phyloP scores from a whole-genome alignment of 2,113 vertebrate genomes.

The Vicugna pacos region DNA sequence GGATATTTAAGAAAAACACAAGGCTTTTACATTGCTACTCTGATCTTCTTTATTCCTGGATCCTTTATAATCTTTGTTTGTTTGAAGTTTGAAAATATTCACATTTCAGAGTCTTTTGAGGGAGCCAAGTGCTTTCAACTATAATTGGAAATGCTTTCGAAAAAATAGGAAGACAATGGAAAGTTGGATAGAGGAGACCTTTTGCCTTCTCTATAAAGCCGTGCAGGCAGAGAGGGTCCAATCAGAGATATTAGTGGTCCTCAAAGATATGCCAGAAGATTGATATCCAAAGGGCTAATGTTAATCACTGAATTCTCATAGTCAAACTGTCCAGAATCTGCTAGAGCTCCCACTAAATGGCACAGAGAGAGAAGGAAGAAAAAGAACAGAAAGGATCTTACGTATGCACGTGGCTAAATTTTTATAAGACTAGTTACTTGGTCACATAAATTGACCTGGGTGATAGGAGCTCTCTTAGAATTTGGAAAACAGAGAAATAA shows the following conservation, averaged over 20 bases:
- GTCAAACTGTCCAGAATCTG: neutral
- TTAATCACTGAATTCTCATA: neutral
- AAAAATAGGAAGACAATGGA: neutral
- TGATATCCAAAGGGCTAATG: neutral
- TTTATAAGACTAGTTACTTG: neutral
- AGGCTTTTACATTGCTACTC: conserved; percentile 19
- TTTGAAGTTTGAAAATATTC: too few relatives aligned
- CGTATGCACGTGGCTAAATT: neutral
- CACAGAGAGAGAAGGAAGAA: neutral
- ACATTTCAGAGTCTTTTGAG: neutral
- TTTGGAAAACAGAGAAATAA: neutral
- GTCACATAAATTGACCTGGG: neutral
- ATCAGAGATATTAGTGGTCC: neutral
- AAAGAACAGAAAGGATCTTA: neutral
- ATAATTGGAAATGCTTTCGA: neutral
- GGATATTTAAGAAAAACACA: conserved; percentile 36
- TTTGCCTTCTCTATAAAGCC: neutral
- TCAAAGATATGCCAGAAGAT: neutral
- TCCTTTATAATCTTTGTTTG: neutral
- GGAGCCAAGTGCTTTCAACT: neutral
- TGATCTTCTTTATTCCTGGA: conserved; percentile 1
- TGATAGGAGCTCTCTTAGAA: neutral
- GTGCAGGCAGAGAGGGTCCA: neutral
- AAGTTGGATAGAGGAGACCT: neutral
- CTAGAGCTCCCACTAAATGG: neutral